Evolutionary conservation across 2,113 vertebrate species (phyloP).

Genomic region (Chloebia gouldiae): DNA sequence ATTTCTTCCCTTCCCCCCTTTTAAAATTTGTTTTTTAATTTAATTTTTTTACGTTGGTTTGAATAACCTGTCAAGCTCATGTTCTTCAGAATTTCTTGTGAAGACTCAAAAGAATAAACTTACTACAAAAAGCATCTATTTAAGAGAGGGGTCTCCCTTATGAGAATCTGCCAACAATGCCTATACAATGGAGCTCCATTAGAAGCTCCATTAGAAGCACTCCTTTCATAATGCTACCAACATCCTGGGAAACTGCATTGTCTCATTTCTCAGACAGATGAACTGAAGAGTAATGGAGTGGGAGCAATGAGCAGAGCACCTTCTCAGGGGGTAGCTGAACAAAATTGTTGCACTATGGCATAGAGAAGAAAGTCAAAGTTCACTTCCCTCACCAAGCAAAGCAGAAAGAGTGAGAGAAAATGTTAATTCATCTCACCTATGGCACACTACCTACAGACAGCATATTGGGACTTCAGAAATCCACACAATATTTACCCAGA

Average conservation of each 20-base stretch:
- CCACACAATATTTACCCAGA: background rate
- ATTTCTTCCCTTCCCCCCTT: background rate
- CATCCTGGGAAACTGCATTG: background rate
- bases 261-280: background rate
- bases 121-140: background rate
- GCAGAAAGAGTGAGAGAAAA: background rate
- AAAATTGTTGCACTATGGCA: background rate
- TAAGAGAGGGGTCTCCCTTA: background rate
- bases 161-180: background rate
- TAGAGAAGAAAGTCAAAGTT: background rate
- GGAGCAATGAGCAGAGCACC: background rate
- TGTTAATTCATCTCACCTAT: background rate
- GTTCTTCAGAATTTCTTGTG: background rate
- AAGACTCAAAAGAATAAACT: background rate
- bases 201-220: background rate
- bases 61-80: background rate
- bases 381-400: background rate
- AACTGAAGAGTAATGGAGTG: background rate
- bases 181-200: background rate
- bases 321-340: background rate
- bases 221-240: background rate
- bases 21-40: background rate
- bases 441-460: background rate
- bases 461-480: background rate
- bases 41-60: background rate